Conservation (phyloP, 2,888 invertebrate species). For the Leptinotarsa juncta region DNA sequence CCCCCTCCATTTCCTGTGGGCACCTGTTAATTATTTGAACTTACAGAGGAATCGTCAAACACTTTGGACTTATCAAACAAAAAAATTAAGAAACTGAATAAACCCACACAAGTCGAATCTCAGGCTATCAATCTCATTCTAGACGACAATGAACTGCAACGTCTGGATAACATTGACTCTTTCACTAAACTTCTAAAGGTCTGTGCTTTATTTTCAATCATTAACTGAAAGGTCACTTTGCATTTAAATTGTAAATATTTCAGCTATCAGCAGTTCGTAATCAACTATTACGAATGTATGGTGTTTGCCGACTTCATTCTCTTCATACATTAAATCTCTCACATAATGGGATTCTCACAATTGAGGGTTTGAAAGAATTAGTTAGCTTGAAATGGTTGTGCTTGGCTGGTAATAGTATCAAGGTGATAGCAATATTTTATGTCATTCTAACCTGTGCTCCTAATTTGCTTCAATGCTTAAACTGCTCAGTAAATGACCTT, state of each 20-base stretch:
- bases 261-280: constrained; percentile 89
- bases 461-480: not conserved
- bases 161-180: constrained; percentile 88
- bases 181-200: constrained; percentile 84
- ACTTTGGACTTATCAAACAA: constrained; percentile 80
- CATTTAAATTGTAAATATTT: constrained; percentile 53
- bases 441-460: not conserved
- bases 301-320: constrained; percentile 82
- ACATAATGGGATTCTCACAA: constrained; percentile 88
- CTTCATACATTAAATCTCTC: constrained; percentile 85
- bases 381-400: constrained; percentile 83
- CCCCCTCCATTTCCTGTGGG: not conserved
- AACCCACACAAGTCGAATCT: constrained; percentile 77
- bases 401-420: constrained; percentile 90
- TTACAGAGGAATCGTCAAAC: constrained; percentile 35
- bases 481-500: not conserved
- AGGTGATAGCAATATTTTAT: constrained; percentile 66
- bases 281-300: constrained; percentile 88
- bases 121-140: constrained; percentile 78
- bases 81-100: constrained; percentile 83
- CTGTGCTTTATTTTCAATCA: constrained; percentile 44
- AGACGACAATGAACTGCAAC: constrained; percentile 88
- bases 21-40: not conserved
- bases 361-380: constrained; percentile 90
- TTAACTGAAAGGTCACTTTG: not conserved